phyloP scores from a whole-genome alignment of 2,113 vertebrate species.

The Parotia lawesii region DNA sequence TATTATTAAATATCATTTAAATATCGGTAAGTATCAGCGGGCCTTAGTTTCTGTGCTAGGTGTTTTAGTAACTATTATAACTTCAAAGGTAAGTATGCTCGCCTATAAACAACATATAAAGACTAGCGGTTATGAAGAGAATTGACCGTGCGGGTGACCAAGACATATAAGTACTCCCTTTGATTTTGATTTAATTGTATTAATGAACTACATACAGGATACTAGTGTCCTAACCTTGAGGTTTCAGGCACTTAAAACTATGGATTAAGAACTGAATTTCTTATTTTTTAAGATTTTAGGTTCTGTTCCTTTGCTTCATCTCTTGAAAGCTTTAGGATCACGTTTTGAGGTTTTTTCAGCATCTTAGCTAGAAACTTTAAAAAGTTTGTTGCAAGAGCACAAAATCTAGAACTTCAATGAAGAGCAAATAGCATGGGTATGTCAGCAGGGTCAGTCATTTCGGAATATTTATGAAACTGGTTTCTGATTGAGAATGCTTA shows the following conservation, averaged over 20 bases:
- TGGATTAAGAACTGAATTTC: background rate
- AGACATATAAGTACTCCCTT: background rate
- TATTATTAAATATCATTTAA: background rate
- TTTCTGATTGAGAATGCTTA: background rate
- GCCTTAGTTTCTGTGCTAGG: background rate
- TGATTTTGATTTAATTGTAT: background rate
- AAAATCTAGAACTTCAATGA: background rate
- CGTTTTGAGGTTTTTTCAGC: background rate
- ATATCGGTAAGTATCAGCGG: background rate
- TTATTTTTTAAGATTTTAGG: background rate
- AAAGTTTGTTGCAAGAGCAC: background rate
- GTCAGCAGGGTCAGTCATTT: background rate
- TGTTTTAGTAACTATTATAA: background rate
- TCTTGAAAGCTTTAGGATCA: background rate
- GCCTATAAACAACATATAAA: background rate
- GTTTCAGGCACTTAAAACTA: background rate
- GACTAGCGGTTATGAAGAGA: background rate
- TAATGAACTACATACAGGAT: background rate
- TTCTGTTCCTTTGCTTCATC: background rate
- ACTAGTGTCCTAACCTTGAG: background rate
- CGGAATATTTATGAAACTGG: background rate
- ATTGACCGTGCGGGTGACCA: background rate
- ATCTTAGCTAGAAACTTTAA: background rate
- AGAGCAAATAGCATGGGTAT: fast-evolving
- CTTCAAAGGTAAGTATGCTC: fast-evolving